These are phyloP conservation scores for Dipodomys ordii DNA, from an alignment of 2,113 vertebrate species.

Conservation along the genomic window DNA sequence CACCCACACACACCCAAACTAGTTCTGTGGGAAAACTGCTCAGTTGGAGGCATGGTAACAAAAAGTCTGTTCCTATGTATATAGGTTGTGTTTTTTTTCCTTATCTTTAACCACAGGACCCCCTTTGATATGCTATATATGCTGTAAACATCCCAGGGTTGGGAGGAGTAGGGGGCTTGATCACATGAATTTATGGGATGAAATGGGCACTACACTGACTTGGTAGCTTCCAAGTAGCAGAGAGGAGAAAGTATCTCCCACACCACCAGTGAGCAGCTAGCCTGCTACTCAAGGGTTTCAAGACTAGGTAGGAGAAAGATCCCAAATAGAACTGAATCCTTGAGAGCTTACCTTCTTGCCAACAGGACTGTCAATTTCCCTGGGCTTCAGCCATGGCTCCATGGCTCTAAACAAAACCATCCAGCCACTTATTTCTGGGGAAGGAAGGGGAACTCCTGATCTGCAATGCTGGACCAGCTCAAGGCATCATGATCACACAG, in stretches of 20 bases:
- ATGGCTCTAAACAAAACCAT: neutral
- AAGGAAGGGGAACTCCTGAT: neutral
- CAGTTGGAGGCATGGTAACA: neutral
- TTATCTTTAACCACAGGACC: constrained; percentile 24
- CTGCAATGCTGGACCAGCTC: neutral
- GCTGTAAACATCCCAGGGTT: constrained; percentile 18
- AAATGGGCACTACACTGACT: neutral
- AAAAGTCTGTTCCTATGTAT: constrained; percentile 62
- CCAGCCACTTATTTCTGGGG: neutral
- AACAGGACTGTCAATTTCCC: neutral
- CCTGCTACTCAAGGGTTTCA: neutral
- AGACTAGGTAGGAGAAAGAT: neutral
- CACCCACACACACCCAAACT: neutral
- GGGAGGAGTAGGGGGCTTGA: neutral
- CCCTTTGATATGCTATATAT: constrained; percentile 66
- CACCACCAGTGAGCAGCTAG: neutral
- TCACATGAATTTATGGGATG: neutral
- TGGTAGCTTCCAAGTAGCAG: neutral
- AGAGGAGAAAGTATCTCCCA: neutral
- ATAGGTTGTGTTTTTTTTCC: constrained; percentile 46
- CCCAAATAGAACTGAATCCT: neutral
- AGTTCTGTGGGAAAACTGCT: neutral
- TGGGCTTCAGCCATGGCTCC: too few relatives aligned
- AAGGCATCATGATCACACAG: neutral
- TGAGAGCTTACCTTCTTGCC: neutral